Conservation (phyloP, 2,888 invertebrate species). For the Diaphora mendica region DNA sequence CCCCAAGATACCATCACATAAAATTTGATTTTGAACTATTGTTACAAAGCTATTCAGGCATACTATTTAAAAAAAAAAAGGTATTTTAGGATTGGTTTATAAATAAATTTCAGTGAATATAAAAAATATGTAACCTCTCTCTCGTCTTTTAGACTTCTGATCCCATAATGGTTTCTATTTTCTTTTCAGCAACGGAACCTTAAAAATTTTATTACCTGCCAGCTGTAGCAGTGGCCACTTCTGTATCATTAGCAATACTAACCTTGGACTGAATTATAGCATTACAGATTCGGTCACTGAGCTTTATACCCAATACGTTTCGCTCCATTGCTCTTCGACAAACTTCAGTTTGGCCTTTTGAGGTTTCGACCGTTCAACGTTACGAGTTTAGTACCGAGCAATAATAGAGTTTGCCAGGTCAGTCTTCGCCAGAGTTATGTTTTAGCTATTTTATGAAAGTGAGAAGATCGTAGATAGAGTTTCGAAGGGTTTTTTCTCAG, state of each 20-base stretch:
- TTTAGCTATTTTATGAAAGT: neutral
- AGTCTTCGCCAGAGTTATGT: conserved; percentile 4
- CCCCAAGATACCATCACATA: too few relatives aligned
- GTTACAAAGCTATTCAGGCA: too few relatives aligned
- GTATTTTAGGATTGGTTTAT: too few relatives aligned
- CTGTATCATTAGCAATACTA: conserved; percentile 18
- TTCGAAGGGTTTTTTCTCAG: neutral
- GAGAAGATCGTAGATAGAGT: neutral
- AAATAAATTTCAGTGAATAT: too few relatives aligned
- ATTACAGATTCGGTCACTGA: conserved; percentile 24
- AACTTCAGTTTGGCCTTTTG: conserved; percentile 22
- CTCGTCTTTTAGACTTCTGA: neutral
- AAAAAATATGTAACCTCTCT: too few relatives aligned
- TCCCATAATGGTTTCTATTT: neutral
- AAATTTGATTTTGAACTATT: too few relatives aligned
- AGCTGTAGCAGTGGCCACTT: conserved; percentile 5
- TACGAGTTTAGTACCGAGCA: conserved; percentile 10
- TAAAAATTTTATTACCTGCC: neutral
- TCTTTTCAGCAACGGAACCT: too few relatives aligned
- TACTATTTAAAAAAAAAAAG: too few relatives aligned
- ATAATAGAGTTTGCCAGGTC: conserved; percentile 11
- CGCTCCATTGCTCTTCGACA: conserved; percentile 20
- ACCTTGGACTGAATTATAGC: conserved; percentile 13
- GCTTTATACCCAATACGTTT: conserved; percentile 22
- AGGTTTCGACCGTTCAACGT: conserved; percentile 11